phyloP scores from a whole-genome alignment of 2,888 invertebrate genomes.

The Drosophila villosipedis region DNA sequence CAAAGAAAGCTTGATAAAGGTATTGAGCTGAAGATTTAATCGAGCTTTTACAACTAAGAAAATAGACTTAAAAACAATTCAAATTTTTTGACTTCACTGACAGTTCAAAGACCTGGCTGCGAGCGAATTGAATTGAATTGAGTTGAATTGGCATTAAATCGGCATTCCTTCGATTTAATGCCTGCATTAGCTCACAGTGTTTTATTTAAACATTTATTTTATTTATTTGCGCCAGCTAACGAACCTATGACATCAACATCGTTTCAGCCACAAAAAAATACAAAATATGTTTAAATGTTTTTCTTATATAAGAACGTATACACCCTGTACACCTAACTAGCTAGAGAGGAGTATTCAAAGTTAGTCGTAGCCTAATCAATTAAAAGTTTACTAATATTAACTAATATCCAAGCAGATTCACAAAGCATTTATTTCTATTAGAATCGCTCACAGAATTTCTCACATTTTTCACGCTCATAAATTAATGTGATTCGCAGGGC shows the following conservation, averaged over 20 bases:
- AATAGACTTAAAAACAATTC: not conserved
- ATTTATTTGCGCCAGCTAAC: slow-evolving; percentile 38
- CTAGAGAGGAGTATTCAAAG: not conserved
- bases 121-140: slow-evolving; percentile 12
- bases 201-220: slow-evolving; percentile 40
- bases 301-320: not conserved
- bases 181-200: slow-evolving; percentile 57
- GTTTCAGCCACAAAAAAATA: slow-evolving; percentile 38
- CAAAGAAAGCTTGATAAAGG: not conserved
- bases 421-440: not conserved
- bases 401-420: not conserved
- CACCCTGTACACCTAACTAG: not conserved
- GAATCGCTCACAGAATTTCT: not conserved
- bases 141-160: slow-evolving; percentile 24
- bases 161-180: slow-evolving; percentile 40
- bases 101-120: slow-evolving; percentile 5
- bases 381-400: not conserved
- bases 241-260: slow-evolving; percentile 66
- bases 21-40: not conserved
- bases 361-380: not conserved
- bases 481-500: slow-evolving; percentile 7
- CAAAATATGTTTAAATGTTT: slow-evolving; percentile 5
- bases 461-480: slow-evolving; percentile 10
- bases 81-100: not conserved
- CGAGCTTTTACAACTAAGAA: not conserved